phyloP scores from a whole-genome alignment of 30 jellyfish, hydroid and myxozoan genomes.

The Calvadosia cruxmelitensis region DNA sequence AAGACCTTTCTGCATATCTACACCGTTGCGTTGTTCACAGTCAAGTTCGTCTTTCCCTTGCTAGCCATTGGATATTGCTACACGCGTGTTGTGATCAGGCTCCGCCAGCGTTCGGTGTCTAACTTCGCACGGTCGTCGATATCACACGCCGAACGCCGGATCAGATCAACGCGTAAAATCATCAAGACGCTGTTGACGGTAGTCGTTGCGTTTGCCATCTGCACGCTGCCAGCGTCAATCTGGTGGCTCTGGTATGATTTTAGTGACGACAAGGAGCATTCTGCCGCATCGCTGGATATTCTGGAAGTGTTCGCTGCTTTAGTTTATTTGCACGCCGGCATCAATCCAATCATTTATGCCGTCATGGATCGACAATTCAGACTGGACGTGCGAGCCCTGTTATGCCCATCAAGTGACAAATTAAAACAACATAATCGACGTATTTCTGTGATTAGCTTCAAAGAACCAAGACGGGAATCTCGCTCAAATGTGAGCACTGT shows the following conservation, averaged over 20 bases:
- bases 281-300: constrained; percentile 32
- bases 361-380: constrained; percentile 47
- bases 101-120: constrained; percentile 40
- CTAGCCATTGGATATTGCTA: constrained; percentile 33
- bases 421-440: too few species aligned
- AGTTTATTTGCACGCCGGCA: constrained; percentile 50
- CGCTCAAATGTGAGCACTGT: too few species aligned
- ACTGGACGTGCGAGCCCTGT: constrained; percentile 25
- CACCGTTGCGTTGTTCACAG: constrained; percentile 24
- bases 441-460: too few species aligned
- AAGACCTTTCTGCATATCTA: constrained; percentile 24
- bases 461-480: too few species aligned
- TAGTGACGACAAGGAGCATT: constrained; percentile 16
- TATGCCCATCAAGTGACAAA: too few species aligned
- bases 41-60: constrained; percentile 46
- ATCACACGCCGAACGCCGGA: constrained; percentile 24
- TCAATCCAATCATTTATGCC: constrained; percentile 55
- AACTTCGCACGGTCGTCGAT: constrained; percentile 21
- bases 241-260: constrained; percentile 86
- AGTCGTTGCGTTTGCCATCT: constrained; percentile 54
- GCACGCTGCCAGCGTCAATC: constrained; percentile 59
- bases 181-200: constrained; percentile 33
- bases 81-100: constrained; percentile 18
- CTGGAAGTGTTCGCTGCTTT: constrained; percentile 67
- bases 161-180: constrained; percentile 37